Conservation (phyloP, 2,888 invertebrate genomes). For the Macaria liturata region DNA sequence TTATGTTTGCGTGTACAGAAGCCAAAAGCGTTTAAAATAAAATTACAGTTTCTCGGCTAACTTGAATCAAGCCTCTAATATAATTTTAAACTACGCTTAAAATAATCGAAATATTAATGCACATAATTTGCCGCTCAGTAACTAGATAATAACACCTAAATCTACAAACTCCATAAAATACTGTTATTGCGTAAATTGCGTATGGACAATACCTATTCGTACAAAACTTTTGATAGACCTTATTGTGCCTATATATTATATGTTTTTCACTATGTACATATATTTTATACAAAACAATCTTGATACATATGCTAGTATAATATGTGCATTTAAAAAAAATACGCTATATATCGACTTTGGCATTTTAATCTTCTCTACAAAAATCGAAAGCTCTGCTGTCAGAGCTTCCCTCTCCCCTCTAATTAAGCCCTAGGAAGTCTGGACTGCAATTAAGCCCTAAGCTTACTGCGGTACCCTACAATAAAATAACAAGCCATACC, state of each 20-base stretch:
- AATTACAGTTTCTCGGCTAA: not conserved
- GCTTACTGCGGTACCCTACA: conserved; percentile 17
- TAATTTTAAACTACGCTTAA: not conserved
- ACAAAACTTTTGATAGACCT: no score
- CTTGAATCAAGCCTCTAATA: not conserved
- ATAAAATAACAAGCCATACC: conserved; percentile 15
- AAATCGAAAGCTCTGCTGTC: not conserved
- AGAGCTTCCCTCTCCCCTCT: not conserved
- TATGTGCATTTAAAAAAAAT: no score
- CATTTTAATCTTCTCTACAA: no score
- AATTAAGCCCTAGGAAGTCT: conserved; percentile 4
- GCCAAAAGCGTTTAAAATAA: conserved; percentile 2
- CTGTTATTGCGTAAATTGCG: no score
- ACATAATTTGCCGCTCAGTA: conserved; percentile 16
- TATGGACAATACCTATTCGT: no score
- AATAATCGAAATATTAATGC: not conserved
- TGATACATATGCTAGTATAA: no score
- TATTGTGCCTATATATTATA: no score
- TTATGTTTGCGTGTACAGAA: conserved; percentile 1
- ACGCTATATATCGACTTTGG: no score
- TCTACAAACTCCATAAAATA: not conserved
- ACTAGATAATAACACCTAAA: not conserved
- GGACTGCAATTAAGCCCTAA: conserved; percentile 13
- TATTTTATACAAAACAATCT: no score
- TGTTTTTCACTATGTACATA: no score